Percentiles rank a stretch among this genome's conserved stretches.
phyloP scores from a whole-genome alignment of 2,888 invertebrate genomes.

The Hydrotaea cyrtoneurina region DNA sequence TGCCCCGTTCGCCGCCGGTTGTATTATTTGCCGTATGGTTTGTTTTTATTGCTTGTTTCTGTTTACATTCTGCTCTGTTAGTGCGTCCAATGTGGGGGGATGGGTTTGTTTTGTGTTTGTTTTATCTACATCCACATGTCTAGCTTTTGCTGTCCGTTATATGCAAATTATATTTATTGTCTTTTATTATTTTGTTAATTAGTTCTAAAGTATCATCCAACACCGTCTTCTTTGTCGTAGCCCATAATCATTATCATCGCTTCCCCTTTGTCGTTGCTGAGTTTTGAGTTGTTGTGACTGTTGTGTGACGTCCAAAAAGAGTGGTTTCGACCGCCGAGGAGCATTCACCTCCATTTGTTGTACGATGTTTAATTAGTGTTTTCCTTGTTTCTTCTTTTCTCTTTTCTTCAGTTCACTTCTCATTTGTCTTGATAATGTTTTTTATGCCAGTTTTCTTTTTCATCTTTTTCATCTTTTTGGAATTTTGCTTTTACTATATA shows the following conservation, averaged over 20 bases:
- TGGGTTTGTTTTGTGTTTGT: not conserved
- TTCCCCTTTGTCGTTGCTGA: not conserved
- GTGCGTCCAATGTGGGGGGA: not conserved
- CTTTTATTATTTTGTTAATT: conserved; percentile 29
- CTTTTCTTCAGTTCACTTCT: not conserved
- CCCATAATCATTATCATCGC: not conserved
- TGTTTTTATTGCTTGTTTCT: conserved; percentile 23
- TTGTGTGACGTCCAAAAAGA: not conserved
- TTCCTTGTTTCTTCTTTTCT: not conserved
- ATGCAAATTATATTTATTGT: conserved; percentile 37
- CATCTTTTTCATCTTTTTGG: not conserved
- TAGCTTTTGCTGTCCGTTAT: conserved; percentile 27
- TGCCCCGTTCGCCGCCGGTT: conserved; percentile 11
- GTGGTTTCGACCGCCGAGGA: not conserved
- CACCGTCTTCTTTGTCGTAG: not conserved
- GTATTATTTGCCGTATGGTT: conserved; percentile 17
- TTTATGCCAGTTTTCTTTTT: not conserved
- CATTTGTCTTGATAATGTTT: not conserved
- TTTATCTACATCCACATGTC: not conserved
- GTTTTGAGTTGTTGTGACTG: not conserved
- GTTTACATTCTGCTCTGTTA: conserved; percentile 10
- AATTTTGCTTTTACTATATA: not conserved
- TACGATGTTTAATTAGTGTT: not conserved
- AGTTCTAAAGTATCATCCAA: not conserved
- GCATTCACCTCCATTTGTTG: conserved; percentile 13